Conservation (phyloP, 2,888 invertebrate genomes). For the Cremastinae sp. region DNA sequence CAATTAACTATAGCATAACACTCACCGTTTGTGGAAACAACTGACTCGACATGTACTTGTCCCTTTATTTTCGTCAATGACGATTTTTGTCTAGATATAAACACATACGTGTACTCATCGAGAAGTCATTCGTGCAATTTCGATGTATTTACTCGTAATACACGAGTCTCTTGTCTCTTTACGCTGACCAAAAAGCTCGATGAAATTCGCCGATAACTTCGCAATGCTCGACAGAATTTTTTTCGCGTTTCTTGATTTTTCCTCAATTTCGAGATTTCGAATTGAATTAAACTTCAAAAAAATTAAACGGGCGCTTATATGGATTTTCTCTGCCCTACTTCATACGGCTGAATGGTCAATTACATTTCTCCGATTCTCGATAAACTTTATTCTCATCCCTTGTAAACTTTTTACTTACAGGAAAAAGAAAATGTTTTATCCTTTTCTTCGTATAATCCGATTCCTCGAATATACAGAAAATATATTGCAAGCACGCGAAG, state of each 20-base stretch:
- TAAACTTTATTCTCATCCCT: slow-evolving; percentile 7
- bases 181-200: not conserved
- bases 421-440: not conserved
- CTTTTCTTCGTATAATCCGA: slow-evolving; percentile 44
- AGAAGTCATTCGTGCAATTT: slow-evolving; percentile 33
- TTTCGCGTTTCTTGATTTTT: slow-evolving; percentile 12
- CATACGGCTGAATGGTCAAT: not conserved
- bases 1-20: too few species aligned
- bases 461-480: slow-evolving; percentile 24
- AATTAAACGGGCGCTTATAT: not conserved
- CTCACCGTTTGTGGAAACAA: slow-evolving; percentile 47
- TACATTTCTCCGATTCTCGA: not conserved
- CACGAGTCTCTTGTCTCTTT: not conserved
- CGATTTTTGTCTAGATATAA: too few species aligned
- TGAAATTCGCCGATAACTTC: not conserved
- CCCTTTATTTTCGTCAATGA: too few species aligned
- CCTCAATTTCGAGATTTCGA: not conserved
- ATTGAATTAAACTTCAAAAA: slow-evolving; percentile 12
- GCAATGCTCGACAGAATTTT: not conserved
- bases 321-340: not conserved
- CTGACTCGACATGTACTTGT: too few species aligned
- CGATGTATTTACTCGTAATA: slow-evolving; percentile 11
- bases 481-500: slow-evolving; percentile 48
- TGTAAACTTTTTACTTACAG: too few species aligned
- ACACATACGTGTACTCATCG: slow-evolving; percentile 25